Percentiles rank a stretch among this genome's conserved stretches.
Conservation (phyloP, 2,797 vertebrate genomes). For the Pseudocheirus occidentalis region DNA sequence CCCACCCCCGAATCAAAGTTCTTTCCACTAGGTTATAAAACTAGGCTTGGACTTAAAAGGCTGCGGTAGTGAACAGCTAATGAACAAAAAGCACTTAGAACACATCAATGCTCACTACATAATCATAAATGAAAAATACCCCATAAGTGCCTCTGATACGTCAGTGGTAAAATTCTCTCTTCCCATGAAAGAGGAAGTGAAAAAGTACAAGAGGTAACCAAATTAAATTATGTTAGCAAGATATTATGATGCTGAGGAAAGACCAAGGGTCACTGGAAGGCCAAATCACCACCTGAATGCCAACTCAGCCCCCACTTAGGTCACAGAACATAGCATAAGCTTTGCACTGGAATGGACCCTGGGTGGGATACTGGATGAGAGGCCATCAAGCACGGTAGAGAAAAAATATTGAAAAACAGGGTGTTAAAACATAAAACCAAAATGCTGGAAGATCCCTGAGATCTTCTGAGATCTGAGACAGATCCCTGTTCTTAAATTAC, state of each 20-base stretch:
- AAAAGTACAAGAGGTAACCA: conserved; percentile 48
- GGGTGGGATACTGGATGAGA: not conserved
- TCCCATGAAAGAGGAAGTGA: conserved; percentile 71
- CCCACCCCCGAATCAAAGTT: not conserved
- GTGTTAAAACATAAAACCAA: not conserved
- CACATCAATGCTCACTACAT: not conserved
- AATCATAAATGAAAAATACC: not conserved
- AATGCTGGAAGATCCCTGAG: not conserved
- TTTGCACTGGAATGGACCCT: not conserved
- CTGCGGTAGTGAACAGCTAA: conserved; percentile 22
- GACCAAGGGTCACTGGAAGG: not conserved
- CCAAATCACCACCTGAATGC: not conserved
- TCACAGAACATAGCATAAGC: not conserved
- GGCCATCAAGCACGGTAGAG: not conserved
- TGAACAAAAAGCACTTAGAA: conserved; percentile 53
- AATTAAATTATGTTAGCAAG: conserved; percentile 30
- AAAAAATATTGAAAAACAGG: not conserved
- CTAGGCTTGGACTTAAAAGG: not conserved
- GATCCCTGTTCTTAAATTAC: not conserved
- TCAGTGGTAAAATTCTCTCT: not conserved
- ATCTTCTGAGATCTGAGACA: too few species aligned
- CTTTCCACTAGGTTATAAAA: not conserved
- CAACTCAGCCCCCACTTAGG: not conserved
- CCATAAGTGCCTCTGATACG: not conserved
- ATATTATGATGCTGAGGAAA: not conserved